phyloP scores from a whole-genome alignment of 2,888 invertebrate genomes.

The Coleophora deauratella region DNA sequence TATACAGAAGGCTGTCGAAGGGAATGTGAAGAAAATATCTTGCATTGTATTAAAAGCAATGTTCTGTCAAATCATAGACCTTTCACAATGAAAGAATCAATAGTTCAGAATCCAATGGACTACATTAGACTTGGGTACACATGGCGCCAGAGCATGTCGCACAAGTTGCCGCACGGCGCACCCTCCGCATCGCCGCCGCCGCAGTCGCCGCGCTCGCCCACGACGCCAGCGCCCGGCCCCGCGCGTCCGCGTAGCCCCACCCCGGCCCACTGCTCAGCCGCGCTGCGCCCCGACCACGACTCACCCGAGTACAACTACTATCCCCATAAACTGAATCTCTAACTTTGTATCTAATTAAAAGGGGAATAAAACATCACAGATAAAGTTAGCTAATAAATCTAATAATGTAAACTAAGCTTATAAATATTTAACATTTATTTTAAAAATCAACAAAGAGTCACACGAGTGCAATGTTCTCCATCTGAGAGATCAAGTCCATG shows the following conservation, averaged over 20 bases:
- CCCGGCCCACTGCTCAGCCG: constrained; percentile 3
- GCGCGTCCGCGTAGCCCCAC: not conserved
- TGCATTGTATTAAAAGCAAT: constrained; percentile 17
- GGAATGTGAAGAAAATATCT: constrained; percentile 21
- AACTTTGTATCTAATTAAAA: no score
- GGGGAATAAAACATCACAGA: no score
- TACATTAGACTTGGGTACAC: constrained; percentile 24
- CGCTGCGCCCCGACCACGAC: constrained; percentile 17
- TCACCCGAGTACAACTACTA: constrained; percentile 53
- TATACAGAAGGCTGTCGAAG: constrained; percentile 23
- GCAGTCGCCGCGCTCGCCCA: constrained; percentile 5
- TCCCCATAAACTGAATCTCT: constrained; percentile 45
- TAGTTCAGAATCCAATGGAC: constrained; percentile 33
- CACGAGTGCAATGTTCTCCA: constrained; percentile 74
- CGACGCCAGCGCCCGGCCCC: constrained; percentile 4
- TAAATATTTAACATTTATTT: no score
- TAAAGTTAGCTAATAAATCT: no score
- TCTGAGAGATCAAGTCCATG: constrained; percentile 84
- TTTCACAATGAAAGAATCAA: constrained; percentile 13
- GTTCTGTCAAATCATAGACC: constrained; percentile 8
- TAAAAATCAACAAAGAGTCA: no score
- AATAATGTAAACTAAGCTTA: no score
- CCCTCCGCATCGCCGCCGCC: constrained; percentile 2
- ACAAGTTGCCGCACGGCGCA: not conserved
- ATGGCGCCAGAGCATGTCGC: constrained; percentile 10